These are phyloP conservation scores for Heliocidaris tuberculata DNA, from an alignment of 35 echinoderm and acorn worm species.

Conservation along the genomic window DNA sequence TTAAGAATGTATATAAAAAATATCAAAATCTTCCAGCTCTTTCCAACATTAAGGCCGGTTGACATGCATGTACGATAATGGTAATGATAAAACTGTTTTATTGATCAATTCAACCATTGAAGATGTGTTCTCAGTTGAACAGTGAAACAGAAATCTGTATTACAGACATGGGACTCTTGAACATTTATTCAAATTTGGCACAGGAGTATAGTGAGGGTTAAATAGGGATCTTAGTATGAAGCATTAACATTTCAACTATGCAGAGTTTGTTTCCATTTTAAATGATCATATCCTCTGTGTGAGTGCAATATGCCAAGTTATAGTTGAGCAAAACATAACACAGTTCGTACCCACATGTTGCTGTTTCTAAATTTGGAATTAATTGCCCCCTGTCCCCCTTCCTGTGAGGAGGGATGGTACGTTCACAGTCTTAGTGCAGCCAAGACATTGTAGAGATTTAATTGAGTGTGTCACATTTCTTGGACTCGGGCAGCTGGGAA, in stretches of 20 bases:
- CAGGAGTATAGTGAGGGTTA: neutral
- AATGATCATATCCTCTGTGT: neutral
- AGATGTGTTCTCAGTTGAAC: neutral
- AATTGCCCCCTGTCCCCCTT: neutral
- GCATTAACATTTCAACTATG: neutral
- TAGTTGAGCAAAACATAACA: neutral
- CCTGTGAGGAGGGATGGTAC: neutral
- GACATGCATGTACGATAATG: no score
- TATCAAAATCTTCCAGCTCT: no score
- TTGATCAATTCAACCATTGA: neutral
- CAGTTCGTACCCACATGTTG: neutral
- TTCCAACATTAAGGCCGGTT: no score
- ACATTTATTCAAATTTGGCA: neutral
- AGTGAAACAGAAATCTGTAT: neutral
- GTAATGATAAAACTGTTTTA: no score
- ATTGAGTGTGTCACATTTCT: neutral
- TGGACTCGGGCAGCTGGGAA: neutral
- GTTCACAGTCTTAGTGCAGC: neutral
- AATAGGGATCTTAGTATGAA: neutral
- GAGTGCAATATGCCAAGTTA: neutral
- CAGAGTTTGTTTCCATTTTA: neutral
- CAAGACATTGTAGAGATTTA: neutral
- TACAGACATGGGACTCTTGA: neutral
- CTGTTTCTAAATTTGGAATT: conserved; percentile 5
- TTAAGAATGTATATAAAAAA: no score